These are phyloP conservation scores for Augochlora pura DNA, from an alignment of 1,140 invertebrate species.

Conservation along the genomic window DNA sequence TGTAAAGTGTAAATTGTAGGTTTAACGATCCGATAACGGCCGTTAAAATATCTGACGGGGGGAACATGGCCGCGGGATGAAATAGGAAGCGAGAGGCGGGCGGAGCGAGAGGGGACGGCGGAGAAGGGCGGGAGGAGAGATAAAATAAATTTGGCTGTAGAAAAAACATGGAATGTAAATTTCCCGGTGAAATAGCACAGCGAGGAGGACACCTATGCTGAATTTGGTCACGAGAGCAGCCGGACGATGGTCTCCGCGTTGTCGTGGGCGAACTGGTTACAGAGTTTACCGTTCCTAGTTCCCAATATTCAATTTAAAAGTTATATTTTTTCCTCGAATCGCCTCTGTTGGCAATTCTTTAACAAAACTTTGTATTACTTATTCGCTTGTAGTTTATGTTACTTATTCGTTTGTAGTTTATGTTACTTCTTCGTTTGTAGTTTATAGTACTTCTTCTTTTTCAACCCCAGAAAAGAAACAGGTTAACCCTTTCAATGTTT, in stretches of 20 bases:
- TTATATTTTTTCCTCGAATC: too few relatives aligned
- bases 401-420: too few relatives aligned
- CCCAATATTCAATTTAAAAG: too few relatives aligned
- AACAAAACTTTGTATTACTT: too few relatives aligned
- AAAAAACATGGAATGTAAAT: constrained; percentile 24
- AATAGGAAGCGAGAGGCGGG: neutral
- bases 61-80: neutral
- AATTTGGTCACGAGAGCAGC: constrained; percentile 49
- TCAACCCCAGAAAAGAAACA: too few relatives aligned
- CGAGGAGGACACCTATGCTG: constrained; percentile 23
- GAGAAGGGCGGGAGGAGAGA: constrained; percentile 7
- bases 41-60: neutral
- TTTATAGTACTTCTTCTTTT: too few relatives aligned
- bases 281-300: constrained; percentile 20
- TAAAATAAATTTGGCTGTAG: constrained; percentile 27
- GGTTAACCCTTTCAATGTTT: too few relatives aligned
- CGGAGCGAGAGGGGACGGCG: neutral
- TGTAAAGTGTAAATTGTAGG: constrained; percentile 32
- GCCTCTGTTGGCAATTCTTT: too few relatives aligned
- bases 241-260: neutral
- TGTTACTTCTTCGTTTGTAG: too few relatives aligned
- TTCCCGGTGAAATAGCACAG: neutral
- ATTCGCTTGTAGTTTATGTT: too few relatives aligned
- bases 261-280: constrained; percentile 57
- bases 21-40: constrained; percentile 21